phyloP scores from a whole-genome alignment of 2,113 vertebrate genomes.

The Pomatostomus ruficeps region DNA sequence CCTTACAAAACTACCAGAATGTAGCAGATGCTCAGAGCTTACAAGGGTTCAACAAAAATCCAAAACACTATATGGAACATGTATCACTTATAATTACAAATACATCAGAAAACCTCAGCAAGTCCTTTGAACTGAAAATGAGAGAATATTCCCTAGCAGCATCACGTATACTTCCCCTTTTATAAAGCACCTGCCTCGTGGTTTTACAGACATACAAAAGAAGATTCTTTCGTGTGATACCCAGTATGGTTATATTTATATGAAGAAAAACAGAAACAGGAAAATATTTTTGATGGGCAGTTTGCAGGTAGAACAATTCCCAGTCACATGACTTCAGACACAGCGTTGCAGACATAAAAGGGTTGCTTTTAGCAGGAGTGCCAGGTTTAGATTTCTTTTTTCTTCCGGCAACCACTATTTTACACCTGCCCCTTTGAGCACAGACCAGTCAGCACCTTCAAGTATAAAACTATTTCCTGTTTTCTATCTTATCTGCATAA shows the following conservation, averaged over 20 bases:
- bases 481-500: neutral
- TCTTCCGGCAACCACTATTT: neutral
- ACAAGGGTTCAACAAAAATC: neutral
- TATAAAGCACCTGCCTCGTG: neutral
- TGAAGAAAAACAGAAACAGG: neutral
- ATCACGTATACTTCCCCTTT: fast-evolving
- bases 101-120: neutral
- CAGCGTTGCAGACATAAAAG: neutral
- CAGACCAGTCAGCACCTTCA: neutral
- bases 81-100: neutral
- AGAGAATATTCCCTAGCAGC: neutral
- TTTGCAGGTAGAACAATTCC: neutral
- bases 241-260: neutral
- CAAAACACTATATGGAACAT: neutral
- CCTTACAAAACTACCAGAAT: neutral
- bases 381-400: neutral
- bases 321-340: neutral
- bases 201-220: neutral
- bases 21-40: neutral
- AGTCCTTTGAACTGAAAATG: neutral
- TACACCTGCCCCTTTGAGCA: neutral
- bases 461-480: neutral
- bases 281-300: neutral
- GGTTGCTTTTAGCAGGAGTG: neutral
- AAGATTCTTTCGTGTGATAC: neutral